Conservation (phyloP, 2,113 vertebrate genomes). For the Petrocephalus zakoni region DNA sequence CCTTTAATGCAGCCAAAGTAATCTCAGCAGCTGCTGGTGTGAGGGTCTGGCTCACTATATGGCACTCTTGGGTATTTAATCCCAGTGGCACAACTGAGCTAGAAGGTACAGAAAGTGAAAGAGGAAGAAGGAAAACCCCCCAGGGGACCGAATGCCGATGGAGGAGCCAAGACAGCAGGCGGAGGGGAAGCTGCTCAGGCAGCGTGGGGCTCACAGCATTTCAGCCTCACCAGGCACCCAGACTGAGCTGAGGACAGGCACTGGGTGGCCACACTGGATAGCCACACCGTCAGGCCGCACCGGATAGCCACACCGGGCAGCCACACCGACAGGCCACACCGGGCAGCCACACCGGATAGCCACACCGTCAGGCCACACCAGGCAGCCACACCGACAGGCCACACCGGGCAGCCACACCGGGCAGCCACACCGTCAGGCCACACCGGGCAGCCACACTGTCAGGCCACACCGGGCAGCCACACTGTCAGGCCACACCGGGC, state of each 20-base stretch:
- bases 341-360: no score
- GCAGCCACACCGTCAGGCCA: no score
- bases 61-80: neutral
- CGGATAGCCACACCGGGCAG: no score
- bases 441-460: no score
- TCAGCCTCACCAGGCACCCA: neutral
- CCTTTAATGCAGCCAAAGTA: neutral
- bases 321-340: no score
- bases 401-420: no score
- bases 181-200: neutral
- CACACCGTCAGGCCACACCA: no score
- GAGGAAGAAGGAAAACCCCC: neutral
- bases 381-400: no score
- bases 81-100: neutral
- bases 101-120: neutral
- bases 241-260: neutral
- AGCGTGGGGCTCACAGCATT: neutral
- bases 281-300: no score
- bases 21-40: neutral
- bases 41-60: neutral
- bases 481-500: no score
- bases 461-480: no score
- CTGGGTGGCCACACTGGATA: neutral
- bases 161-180: neutral
- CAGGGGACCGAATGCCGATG: neutral